Conservation (phyloP, 2,888 invertebrate genomes). For the Megalurothrips usitatus region DNA sequence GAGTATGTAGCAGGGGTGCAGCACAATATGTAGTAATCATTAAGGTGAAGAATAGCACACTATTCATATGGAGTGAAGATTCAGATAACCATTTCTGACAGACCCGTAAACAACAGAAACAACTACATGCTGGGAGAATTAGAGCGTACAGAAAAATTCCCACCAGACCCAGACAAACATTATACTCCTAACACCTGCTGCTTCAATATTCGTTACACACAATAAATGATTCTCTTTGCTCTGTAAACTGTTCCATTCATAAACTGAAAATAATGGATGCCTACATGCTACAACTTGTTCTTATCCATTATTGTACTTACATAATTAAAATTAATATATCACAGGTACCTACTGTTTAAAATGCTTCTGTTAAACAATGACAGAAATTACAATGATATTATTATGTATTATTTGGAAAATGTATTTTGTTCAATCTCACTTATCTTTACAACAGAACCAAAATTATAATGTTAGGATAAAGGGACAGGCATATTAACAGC, state of each 20-base stretch:
- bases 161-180: not conserved
- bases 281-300: not conserved
- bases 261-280: conserved; percentile 1
- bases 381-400: conserved; percentile 25
- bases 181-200: not conserved
- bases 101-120: conserved; percentile 17
- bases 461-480: not conserved
- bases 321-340: conserved; percentile 32
- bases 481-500: not conserved
- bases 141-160: not conserved
- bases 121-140: conserved; percentile 16
- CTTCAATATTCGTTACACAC: not conserved
- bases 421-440: not conserved
- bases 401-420: conserved; percentile 19
- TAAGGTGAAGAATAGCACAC: not conserved
- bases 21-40: not conserved
- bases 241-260: not conserved
- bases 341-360: conserved; percentile 36
- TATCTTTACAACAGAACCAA: not conserved
- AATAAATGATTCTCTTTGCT: not conserved
- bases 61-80: not conserved
- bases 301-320: conserved; percentile 16
- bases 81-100: conserved; percentile 11
- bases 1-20: not conserved
- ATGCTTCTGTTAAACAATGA: conserved; percentile 5